phyloP scores from a whole-genome alignment of 1,140 invertebrate genomes.

The Zaprionus kolodkinae region DNA sequence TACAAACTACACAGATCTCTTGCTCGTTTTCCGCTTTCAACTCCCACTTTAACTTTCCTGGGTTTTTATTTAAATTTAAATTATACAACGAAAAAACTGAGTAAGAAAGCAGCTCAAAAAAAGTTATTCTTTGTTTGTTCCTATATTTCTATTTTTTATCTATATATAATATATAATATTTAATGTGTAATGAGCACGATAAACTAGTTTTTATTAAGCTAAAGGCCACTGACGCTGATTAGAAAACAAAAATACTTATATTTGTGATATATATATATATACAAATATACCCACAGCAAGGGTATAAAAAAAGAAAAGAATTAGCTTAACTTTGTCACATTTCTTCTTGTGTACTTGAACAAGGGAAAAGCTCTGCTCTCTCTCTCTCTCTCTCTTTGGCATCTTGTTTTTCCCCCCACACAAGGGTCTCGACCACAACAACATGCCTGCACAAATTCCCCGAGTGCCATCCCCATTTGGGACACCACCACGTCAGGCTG shows the following conservation, averaged over 20 bases:
- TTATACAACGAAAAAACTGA: not conserved
- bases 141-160: too few relatives aligned
- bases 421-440: conserved; percentile 22
- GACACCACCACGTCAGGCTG: not conserved
- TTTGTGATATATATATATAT: not conserved
- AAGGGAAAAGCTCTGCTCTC: not conserved
- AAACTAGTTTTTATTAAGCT: too few relatives aligned
- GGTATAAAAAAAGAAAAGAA: not conserved
- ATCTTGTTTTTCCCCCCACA: not conserved
- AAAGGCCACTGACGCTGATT: too few relatives aligned
- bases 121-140: too few relatives aligned
- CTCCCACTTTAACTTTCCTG: not conserved
- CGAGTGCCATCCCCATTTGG: not conserved
- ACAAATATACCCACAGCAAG: not conserved
- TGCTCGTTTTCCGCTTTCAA: too few relatives aligned
- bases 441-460: conserved; percentile 25
- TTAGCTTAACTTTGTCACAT: not conserved
- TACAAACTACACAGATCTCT: not conserved
- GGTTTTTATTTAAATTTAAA: conserved; percentile 21
- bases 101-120: not conserved
- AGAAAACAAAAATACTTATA: too few relatives aligned
- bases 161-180: too few relatives aligned
- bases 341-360: not conserved
- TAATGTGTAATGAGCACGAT: too few relatives aligned
- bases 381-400: not conserved